Conservation (phyloP, 2,888 invertebrate species). For the Hoplodrina ambigua region DNA sequence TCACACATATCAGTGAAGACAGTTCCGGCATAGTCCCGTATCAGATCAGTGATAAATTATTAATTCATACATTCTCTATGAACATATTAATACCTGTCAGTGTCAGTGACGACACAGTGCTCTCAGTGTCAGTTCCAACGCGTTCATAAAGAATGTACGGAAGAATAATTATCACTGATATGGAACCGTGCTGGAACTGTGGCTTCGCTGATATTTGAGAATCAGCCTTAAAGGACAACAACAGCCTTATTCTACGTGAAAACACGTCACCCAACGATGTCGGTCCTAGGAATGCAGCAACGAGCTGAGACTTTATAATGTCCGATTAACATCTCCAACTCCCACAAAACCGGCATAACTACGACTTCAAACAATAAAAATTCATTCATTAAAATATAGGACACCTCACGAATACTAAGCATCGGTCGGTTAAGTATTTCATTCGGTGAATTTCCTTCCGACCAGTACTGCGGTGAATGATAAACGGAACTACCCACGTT, state of each 20-base stretch:
- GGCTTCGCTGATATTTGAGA: too few relatives aligned
- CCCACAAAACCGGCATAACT: slow-evolving; percentile 35
- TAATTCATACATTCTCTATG: too few relatives aligned
- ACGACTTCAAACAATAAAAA: slow-evolving; percentile 46
- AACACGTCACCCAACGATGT: background rate
- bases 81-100: too few relatives aligned
- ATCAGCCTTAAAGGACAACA: background rate
- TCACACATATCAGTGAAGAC: too few relatives aligned
- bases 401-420: slow-evolving; percentile 51
- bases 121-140: too few relatives aligned
- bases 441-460: slow-evolving; percentile 39
- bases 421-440: slow-evolving; percentile 43
- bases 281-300: slow-evolving; percentile 12
- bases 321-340: slow-evolving; percentile 20
- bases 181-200: too few relatives aligned
- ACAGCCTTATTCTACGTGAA: background rate
- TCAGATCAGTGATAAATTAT: too few relatives aligned
- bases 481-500: slow-evolving; percentile 63
- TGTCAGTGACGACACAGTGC: too few relatives aligned
- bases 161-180: too few relatives aligned
- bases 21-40: too few relatives aligned
- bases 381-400: slow-evolving; percentile 42
- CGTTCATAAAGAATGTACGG: too few relatives aligned
- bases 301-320: slow-evolving; percentile 30
- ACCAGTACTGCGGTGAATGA: slow-evolving; percentile 51